These are phyloP conservation scores for Aporrectodea caliginosa DNA, from an alignment of 1,140 invertebrate genomes.

Conservation along the genomic window DNA sequence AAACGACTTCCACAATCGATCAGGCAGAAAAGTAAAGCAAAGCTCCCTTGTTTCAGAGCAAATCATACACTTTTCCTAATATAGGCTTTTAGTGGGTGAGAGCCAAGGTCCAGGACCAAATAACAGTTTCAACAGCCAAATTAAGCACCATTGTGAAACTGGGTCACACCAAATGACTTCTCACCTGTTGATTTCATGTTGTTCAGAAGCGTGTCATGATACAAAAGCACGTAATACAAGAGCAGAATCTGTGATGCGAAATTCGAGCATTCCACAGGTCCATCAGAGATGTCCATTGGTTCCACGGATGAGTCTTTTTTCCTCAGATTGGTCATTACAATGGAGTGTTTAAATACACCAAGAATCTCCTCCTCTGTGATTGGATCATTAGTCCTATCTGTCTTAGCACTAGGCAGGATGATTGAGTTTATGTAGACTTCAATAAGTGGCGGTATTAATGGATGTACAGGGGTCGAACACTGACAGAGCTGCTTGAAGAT, in stretches of 20 bases:
- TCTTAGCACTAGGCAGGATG: constrained; percentile 63
- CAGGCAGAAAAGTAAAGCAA: too few species aligned
- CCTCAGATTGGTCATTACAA: background rate
- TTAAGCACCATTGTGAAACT: too few species aligned
- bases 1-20: too few species aligned
- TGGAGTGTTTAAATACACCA: constrained; percentile 65
- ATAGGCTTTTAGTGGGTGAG: too few species aligned
- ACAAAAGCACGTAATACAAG: constrained; percentile 86
- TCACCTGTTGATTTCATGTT: constrained; percentile 68
- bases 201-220: constrained; percentile 81
- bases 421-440: constrained; percentile 94
- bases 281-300: background rate
- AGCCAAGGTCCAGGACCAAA: too few species aligned
- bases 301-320: background rate
- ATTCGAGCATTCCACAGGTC: constrained; percentile 40
- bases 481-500: constrained; percentile 88
- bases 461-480: constrained; percentile 80
- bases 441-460: constrained; percentile 84
- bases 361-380: constrained; percentile 86
- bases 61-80: too few species aligned
- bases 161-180: too few species aligned
- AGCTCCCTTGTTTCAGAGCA: too few species aligned
- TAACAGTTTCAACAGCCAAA: too few species aligned
- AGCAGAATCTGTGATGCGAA: constrained; percentile 83
- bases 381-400: constrained; percentile 80